Percentiles rank a stretch among this genome's conserved stretches.
Conservation (phyloP, 1,140 invertebrate genomes). For the Drosophila ogumai region DNA sequence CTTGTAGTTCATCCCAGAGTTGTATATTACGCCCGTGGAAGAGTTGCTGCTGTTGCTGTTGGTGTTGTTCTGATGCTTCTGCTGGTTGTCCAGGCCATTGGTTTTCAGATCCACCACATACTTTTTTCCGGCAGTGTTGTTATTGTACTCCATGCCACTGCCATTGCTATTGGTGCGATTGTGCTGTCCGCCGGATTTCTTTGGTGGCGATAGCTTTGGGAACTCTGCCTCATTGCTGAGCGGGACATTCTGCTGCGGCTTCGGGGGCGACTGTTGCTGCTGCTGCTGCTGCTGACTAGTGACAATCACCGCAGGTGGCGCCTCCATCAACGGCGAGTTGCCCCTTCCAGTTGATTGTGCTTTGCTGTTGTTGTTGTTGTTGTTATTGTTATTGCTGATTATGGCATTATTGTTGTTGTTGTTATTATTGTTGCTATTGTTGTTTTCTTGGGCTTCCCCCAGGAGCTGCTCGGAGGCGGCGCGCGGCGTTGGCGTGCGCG, state of each 20-base stretch:
- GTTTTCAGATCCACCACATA: constrained; percentile 66
- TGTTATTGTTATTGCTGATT: constrained; percentile 39
- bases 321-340: constrained; percentile 85
- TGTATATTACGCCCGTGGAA: constrained; percentile 59
- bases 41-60: constrained; percentile 56
- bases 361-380: constrained; percentile 67
- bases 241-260: constrained; percentile 68
- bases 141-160: constrained; percentile 68
- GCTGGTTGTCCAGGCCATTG: constrained; percentile 61
- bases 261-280: constrained; percentile 43
- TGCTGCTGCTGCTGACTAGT: constrained; percentile 79
- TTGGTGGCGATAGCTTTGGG: constrained; percentile 81
- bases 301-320: constrained; percentile 77
- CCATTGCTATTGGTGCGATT: constrained; percentile 73
- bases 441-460: constrained; percentile 60
- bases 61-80: constrained; percentile 38
- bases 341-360: constrained; percentile 77
- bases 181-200: constrained; percentile 75
- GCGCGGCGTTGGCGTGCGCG: constrained; percentile 88
- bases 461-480: constrained; percentile 64
- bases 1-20: constrained; percentile 82
- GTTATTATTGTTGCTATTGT: constrained; percentile 48
- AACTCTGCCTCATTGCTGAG: constrained; percentile 82
- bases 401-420: constrained; percentile 44
- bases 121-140: constrained; percentile 61